Evolutionary conservation across 1,140 invertebrate genomes (phyloP), one percentile per base, ranked within the genome.

Genomic region (Anastatus disparis): DNA sequence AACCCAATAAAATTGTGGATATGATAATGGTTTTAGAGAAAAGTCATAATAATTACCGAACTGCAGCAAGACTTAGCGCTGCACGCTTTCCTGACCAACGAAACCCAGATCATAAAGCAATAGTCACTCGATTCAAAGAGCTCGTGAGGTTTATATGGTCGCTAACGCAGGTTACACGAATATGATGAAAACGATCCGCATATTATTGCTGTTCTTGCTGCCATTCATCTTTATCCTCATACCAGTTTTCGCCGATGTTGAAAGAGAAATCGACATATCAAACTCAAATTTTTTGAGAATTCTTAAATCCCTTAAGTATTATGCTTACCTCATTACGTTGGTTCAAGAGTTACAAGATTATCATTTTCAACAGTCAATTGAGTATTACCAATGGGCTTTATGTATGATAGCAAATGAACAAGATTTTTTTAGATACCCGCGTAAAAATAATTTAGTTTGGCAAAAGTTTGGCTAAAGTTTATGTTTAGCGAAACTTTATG

Each of bases 1-100:
- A 35, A 35, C 31, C 31, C 4, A 22, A 26, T 40, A 50, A 72
- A 64, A 63, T 72, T 44, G 31, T 72, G 0, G 59, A 72, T 46
- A 67, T 72, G 22, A 50, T 64, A 29, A 48, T 58, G 22, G 22
- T 42, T 29, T 27, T 67, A 31, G 58, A 59, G 7, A 3, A 72
- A 46, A 35, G 20, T 12, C 7, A 38, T n/a, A 22, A 29, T 6
- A 73, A 73, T 61, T 58, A 64, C 48, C 20, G 20, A 22, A 38
- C 44, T 20, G 72, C 59, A 15, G 29, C 15, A 26, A n/a, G 71
- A 6, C 15, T 58, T 13, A 70, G 70, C 48, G 50, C 42, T 26
- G 44, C 61, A 35, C 24, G 35, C 15, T 72, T 48, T 53, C 71
- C 59, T 10, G 3, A 50, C 26, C 27, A 59, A 22, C n/a, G 29